Conservation (phyloP, 2,797 vertebrate genomes). For the Scyliorhinus canicula region DNA sequence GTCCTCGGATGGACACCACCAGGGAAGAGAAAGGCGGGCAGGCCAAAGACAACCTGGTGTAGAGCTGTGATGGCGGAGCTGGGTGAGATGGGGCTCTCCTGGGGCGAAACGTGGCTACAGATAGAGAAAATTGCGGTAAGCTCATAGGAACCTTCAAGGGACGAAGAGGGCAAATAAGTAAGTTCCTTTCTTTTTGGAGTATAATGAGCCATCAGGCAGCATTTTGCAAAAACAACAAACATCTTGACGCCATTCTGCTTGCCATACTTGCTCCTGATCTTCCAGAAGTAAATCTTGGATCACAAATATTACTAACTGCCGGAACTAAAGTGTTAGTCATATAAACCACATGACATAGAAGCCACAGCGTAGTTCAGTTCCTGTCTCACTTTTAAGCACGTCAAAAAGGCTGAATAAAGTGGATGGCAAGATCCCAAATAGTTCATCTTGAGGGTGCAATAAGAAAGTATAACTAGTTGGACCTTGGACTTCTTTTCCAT, state of each 20-base stretch:
- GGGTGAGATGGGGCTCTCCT: too few relatives aligned
- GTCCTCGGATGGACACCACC: too few relatives aligned
- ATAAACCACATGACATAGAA: neutral
- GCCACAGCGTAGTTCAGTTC: neutral
- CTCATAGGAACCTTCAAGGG: too few relatives aligned
- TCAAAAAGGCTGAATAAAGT: neutral
- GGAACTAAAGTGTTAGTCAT: neutral
- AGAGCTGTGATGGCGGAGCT: too few relatives aligned
- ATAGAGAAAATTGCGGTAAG: too few relatives aligned
- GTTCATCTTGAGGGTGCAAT: neutral
- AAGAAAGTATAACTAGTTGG: neutral
- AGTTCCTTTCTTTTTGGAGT: too few relatives aligned
- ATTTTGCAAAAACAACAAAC: neutral
- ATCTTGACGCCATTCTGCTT: neutral
- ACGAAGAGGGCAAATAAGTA: too few relatives aligned
- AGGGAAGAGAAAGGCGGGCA: too few relatives aligned
- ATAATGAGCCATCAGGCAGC: neutral
- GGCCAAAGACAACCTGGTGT: too few relatives aligned
- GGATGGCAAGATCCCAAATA: neutral
- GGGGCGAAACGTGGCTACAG: too few relatives aligned
- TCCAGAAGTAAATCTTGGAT: neutral
- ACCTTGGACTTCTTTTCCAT: neutral
- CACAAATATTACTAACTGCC: neutral
- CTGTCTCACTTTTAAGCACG: too few relatives aligned
- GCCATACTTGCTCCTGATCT: neutral